Evolutionary conservation across 2,113 vertebrate genomes (phyloP), one percentile per base, ranked within the genome.

Genomic region (Neoarius graeffei): DNA sequence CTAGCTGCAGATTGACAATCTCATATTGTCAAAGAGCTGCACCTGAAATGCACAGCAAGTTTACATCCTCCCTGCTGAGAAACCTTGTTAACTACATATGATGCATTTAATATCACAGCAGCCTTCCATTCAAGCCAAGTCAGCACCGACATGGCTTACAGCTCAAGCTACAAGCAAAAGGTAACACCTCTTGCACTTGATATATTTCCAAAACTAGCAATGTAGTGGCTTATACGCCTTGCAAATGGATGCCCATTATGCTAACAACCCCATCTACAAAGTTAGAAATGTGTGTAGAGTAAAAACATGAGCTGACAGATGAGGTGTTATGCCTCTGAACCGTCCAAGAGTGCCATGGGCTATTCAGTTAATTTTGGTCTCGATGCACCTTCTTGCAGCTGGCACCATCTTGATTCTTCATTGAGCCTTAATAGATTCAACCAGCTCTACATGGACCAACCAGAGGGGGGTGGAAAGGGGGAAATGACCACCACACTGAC

Each of bases 401-500:
- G 82, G 67, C 83, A 84, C 83, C 83, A 88, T 87, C 88, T 87
- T 87, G 88, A 89, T 85, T 81, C 82, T 54, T 91, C 87, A 91
- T 91, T 84, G 73, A 91, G 76, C 23, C 17, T 50, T 82, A 87
- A 81, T 86, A 85, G 88, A 88, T 90, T 90, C 85, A 82, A 85
- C 83, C 54, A 85, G 79, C 60, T 84, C 81, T 59, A 86, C 89
- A 92, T 85, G 85, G 89, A 57, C 57, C 35, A 82, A 42, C 5
- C 4, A 42, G 1, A 42, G 20, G 30, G 27, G 19, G 80, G 15
- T 71, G 71, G 87, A 83, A 80, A 85, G 77, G 83, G 54, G 82
- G 25, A 71, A 66, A 87, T 91, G 90, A 81, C 81, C 42, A 60
- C 54, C 35, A 85, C 42, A 66, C 52, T 88, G 87, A 91, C 89